These are phyloP conservation scores for Colostygia pectinataria DNA, from an alignment of 2,888 invertebrate species.

Conservation along the genomic window DNA sequence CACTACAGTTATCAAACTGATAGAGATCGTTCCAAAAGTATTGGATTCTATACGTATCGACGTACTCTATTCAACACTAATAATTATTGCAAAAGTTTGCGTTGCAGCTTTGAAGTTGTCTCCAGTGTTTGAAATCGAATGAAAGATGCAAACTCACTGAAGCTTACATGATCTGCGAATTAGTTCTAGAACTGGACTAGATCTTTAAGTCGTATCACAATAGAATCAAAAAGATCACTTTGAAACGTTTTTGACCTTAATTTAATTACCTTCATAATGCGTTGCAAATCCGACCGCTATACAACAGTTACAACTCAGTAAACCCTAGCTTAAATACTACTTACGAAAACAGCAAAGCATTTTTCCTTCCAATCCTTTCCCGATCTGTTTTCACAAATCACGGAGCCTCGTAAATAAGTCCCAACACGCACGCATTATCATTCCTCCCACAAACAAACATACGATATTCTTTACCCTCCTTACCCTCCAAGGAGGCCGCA, in stretches of 20 bases:
- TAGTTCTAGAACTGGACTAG: too few relatives aligned
- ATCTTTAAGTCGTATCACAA: too few relatives aligned
- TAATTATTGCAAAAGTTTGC: too few relatives aligned
- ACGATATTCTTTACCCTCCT: constrained; percentile 36
- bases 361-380: constrained; percentile 5
- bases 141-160: too few relatives aligned
- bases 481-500: constrained; percentile 51
- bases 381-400: constrained; percentile 23
- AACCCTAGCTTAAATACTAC: not conserved
- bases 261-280: too few relatives aligned
- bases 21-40: constrained; percentile 36
- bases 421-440: constrained; percentile 33
- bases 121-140: too few relatives aligned
- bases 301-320: not conserved
- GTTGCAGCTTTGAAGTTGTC: too few relatives aligned
- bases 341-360: not conserved
- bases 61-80: constrained; percentile 13
- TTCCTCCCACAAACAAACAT: constrained; percentile 36
- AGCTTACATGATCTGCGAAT: too few relatives aligned
- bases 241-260: too few relatives aligned
- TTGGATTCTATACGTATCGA: constrained; percentile 24
- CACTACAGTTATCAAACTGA: constrained; percentile 43
- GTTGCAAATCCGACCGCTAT: too few relatives aligned
- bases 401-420: constrained; percentile 21
- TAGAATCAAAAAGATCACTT: too few relatives aligned